Base-by-base conservation (phyloP, 1,140 invertebrate species). In the Pseudomyrmex flavicornis region DNA sequence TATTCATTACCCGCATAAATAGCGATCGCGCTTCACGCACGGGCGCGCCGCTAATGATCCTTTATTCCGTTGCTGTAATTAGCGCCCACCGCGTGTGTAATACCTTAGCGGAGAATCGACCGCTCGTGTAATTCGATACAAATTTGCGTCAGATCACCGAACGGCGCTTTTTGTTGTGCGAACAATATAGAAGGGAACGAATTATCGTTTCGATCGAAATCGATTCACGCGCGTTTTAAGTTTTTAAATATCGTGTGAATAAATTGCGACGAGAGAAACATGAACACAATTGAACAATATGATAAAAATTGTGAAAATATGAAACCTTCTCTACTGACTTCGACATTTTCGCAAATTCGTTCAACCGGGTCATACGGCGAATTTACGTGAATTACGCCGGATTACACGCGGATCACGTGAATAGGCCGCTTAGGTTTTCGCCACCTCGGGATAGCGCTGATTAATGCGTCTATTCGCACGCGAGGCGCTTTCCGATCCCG, bases 1-100 rank as follows among this genome's bases (percentile, higher is more conserved):
- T 83, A 83, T 83, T 77, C 73, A 83, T 83, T 83, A 83, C 74
- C 82, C 62, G 46, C 48, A 70, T 77, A 77, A 77, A 77, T 63
- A 77, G 63, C 62, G 62, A 68, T 68, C 65, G 26, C 65, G 17
- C 54, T 68, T 85, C 75, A 59, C 56, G 75, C 83, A 80, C 76
- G 46, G 58, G 58, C 54, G 52, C 83, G 26, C 62, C 26, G 83
- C 66, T 85, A 86, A 85, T 76, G 83, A 86, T 86, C 59, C 68
- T 65, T 68, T 80, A 80, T 80, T 80, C 76, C 76, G 66, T 72
- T 20, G 76, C 76, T 70, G 76, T 61, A 80, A 80, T 80, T 80
- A 80, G 63, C 63, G 50, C 22, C 26, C 58, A 44, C 10, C 35
- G 76, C 13, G 65, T 59, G 70, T 52, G 52, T 70, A 35, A 35